Evolutionary conservation across 2,113 vertebrate species (phyloP).

Genomic region (Potamarius usumacintae): DNA sequence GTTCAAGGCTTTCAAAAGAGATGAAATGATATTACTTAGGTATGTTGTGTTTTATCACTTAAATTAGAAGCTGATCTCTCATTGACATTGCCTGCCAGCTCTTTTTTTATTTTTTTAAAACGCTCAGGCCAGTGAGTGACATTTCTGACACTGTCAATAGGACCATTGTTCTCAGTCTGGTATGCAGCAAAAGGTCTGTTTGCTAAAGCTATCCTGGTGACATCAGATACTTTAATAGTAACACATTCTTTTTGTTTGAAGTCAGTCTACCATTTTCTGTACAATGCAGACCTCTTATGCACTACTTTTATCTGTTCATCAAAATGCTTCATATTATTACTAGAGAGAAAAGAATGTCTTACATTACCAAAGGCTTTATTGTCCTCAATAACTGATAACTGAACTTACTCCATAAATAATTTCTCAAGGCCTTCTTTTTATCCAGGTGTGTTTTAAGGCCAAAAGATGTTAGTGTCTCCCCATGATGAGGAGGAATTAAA

Average conservation of each 20-base stretch:
- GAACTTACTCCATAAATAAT: background rate
- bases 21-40: background rate
- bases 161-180: conserved; percentile 39
- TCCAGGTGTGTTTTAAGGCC: background rate
- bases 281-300: conserved; percentile 9
- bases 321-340: conserved; percentile 16
- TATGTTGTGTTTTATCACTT: background rate
- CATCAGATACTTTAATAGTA: conserved; percentile 37
- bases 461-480: background rate
- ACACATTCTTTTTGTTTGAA: conserved; percentile 44
- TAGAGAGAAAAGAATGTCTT: background rate
- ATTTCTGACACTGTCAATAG: conserved; percentile 36
- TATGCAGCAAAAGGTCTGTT: conserved; percentile 36
- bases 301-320: background rate
- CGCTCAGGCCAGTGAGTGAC: background rate
- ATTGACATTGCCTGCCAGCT: conserved; percentile 21
- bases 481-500: background rate
- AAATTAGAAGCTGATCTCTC: background rate
- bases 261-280: conserved; percentile 12
- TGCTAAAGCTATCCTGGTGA: conserved; percentile 27
- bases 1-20: background rate
- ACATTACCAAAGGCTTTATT: background rate
- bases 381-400: background rate
- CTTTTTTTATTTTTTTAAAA: background rate
- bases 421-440: background rate